Percentiles rank a stretch among this genome's conserved stretches.
Evolutionary conservation across 2,797 vertebrate species (phyloP).

Genomic region (Pyrocephalus nanus): DNA sequence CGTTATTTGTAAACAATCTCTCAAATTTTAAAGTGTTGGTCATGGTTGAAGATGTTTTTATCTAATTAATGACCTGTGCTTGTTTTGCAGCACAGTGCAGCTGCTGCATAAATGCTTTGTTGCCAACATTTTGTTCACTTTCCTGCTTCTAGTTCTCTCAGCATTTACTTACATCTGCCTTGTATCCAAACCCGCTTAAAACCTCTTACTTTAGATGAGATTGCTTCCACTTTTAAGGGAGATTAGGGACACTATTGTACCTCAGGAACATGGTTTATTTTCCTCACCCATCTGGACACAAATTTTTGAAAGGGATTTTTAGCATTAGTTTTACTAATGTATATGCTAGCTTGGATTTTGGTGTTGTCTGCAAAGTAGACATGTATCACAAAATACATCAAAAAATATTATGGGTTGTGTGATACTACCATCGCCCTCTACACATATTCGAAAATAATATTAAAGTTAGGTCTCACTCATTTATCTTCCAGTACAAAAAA

Average conservation of each 20-base stretch:
- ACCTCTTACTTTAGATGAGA: neutral
- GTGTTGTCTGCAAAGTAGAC: neutral
- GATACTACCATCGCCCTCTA: neutral
- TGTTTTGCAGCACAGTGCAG: neutral
- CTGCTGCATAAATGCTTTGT: neutral
- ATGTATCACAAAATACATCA: neutral
- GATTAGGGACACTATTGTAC: neutral
- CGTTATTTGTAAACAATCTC: neutral
- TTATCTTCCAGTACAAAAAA: neutral
- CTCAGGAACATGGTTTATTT: neutral
- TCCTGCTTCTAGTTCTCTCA: neutral
- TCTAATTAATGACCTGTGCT: neutral
- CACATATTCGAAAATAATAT: neutral
- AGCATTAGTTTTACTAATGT: neutral
- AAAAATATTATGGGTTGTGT: neutral
- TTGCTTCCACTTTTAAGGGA: neutral
- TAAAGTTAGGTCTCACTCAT: neutral
- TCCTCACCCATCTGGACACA: neutral
- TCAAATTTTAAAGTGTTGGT: neutral
- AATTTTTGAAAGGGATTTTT: constrained; percentile 22
- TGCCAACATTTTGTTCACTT: neutral
- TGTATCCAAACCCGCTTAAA: neutral
- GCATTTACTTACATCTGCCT: neutral
- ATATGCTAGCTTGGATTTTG: neutral
- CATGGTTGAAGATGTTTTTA: neutral